These are phyloP conservation scores for Proisotoma minuta DNA, from an alignment of 2,888 invertebrate species.

Conservation along the genomic window DNA sequence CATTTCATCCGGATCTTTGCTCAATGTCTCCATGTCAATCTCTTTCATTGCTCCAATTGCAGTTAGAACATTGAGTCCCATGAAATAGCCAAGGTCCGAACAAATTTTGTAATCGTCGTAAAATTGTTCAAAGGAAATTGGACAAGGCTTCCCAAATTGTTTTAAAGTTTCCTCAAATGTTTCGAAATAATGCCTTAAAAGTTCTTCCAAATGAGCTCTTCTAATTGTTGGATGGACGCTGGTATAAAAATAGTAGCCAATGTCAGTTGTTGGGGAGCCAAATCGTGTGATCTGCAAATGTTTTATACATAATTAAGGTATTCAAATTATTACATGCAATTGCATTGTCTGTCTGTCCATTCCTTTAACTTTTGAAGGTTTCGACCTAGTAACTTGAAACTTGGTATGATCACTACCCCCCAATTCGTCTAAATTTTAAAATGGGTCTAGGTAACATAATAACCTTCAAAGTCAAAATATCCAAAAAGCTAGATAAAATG, in stretches of 20 bases:
- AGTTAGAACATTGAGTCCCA: neutral
- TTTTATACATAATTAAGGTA: neutral
- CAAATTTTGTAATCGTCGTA: neutral
- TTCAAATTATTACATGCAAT: constrained; percentile 5
- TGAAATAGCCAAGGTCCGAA: neutral
- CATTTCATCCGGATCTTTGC: neutral
- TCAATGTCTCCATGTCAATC: neutral
- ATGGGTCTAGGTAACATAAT: too few species aligned
- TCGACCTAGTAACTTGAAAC: too few species aligned
- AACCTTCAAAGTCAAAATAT: too few species aligned
- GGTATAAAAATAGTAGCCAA: constrained; percentile 26
- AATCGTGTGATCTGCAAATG: constrained; percentile 10
- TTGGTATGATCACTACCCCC: too few species aligned
- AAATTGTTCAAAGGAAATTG: constrained; percentile 5
- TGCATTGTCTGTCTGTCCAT: too few species aligned
- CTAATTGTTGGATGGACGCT: constrained; percentile 20
- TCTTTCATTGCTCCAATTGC: neutral
- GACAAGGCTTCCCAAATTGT: neutral
- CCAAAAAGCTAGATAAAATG: too few species aligned
- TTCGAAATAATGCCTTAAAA: constrained; percentile 13
- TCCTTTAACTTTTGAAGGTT: too few species aligned
- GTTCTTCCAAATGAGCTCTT: neutral
- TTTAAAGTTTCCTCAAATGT: constrained; percentile 1
- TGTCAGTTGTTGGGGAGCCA: constrained; percentile 25
- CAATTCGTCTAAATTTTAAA: too few species aligned